phyloP scores from a whole-genome alignment of 2,888 invertebrate species.

The Ephialtes manifestator region DNA sequence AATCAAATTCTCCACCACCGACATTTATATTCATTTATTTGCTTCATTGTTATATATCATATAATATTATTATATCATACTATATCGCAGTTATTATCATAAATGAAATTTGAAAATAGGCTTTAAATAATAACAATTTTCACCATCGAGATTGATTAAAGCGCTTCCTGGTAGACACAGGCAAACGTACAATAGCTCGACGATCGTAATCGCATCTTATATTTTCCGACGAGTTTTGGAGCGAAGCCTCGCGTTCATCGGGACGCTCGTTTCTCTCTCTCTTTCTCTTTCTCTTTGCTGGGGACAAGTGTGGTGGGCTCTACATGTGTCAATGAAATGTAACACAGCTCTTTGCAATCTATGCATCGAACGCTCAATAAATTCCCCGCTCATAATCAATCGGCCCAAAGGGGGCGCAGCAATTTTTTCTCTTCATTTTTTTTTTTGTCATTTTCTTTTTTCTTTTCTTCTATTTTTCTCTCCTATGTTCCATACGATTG shows the following conservation, averaged over 20 bases:
- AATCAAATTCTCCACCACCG: conserved; percentile 50
- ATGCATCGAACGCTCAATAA: conserved; percentile 61
- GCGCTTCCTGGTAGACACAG: conserved; percentile 77
- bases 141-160: conserved; percentile 81
- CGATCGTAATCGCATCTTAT: conserved; percentile 51
- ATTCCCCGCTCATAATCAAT: conserved; percentile 39
- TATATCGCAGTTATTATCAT: conserved; percentile 83
- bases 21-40: conserved; percentile 80
- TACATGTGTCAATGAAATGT: conserved; percentile 72
- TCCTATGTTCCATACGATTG: conserved; percentile 54
- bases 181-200: conserved; percentile 60
- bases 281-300: conserved; percentile 18
- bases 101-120: conserved; percentile 84
- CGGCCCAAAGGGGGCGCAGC: conserved; percentile 50
- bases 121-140: conserved; percentile 82
- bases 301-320: conserved; percentile 21
- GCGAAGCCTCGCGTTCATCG: not conserved
- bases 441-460: conserved; percentile 20
- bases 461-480: conserved; percentile 27
- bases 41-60: conserved; percentile 84
- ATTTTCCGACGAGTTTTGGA: conserved; percentile 2
- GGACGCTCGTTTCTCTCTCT: conserved; percentile 6
- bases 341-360: conserved; percentile 68
- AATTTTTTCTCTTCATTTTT: conserved; percentile 33
- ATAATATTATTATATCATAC: conserved; percentile 74